Conservation (phyloP, 2,797 vertebrate genomes). For the Pogonophryne albipinna region DNA sequence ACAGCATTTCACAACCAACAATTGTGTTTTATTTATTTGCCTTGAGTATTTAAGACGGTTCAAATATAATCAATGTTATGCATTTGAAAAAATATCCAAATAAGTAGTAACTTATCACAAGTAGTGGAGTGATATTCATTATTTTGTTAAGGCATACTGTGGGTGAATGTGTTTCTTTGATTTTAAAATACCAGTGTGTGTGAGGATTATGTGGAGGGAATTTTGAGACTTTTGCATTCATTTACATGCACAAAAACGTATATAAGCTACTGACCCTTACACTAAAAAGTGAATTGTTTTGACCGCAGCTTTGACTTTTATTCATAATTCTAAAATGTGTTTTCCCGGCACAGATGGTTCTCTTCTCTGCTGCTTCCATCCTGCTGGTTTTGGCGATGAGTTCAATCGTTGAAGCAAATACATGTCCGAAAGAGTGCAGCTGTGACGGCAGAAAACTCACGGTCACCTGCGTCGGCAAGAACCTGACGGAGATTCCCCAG, state of each 20-base stretch:
- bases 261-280: background rate
- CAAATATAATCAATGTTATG: background rate
- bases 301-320: background rate
- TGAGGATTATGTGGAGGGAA: too few relatives aligned
- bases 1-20: background rate
- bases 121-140: background rate
- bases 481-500: slow-evolving; percentile 84
- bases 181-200: too few relatives aligned
- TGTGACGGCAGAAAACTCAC: slow-evolving; percentile 86
- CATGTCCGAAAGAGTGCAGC: slow-evolving; percentile 86
- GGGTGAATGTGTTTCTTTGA: too few relatives aligned
- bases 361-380: slow-evolving; percentile 15
- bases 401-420: slow-evolving; percentile 8
- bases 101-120: background rate
- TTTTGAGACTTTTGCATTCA: too few relatives aligned
- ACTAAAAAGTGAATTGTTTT: background rate
- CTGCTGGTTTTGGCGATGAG: slow-evolving; percentile 51
- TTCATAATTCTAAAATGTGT: background rate
- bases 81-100: background rate
- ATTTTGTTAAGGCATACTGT: background rate
- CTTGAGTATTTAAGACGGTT: background rate
- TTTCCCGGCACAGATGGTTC: slow-evolving; percentile 60
- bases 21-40: background rate
- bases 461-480: slow-evolving; percentile 85
- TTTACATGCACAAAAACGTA: too few relatives aligned